Conservation (phyloP, 1,140 invertebrate species). For the Calycopis cecrops region DNA sequence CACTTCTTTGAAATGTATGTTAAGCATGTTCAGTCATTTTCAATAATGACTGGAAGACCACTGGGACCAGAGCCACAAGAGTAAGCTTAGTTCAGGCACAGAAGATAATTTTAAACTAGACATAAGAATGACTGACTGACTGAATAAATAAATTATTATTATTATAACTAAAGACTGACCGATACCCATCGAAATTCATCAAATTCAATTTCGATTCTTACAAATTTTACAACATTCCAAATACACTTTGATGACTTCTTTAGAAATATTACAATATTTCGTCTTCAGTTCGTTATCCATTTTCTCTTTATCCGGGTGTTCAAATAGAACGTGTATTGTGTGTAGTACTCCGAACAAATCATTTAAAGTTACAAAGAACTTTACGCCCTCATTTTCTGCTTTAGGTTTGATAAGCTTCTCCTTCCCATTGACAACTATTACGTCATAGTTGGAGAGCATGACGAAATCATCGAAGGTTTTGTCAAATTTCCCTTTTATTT, state of each 20-base stretch:
- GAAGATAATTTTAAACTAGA: no score
- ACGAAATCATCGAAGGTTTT: conserved; percentile 50
- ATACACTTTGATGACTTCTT: conserved; percentile 54
- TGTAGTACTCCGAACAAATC: conserved; percentile 52
- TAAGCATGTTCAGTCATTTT: no score
- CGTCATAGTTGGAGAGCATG: conserved; percentile 50
- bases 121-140: no score
- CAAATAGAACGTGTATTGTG: conserved; percentile 52
- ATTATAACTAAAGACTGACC: conserved; percentile 11
- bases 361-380: conserved; percentile 47
- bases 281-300: conserved; percentile 47
- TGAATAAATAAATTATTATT: no score
- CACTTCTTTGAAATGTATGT: no score
- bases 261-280: conserved; percentile 60
- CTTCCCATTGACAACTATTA: conserved; percentile 37
- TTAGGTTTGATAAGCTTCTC: conserved; percentile 43
- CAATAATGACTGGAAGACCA: no score
- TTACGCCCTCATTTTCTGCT: conserved; percentile 33
- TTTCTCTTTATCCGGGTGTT: conserved; percentile 42
- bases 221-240: conserved; percentile 44
- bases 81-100: no score
- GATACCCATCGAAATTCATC: not conserved
- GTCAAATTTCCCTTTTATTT: conserved; percentile 35
- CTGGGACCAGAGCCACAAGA: no score
- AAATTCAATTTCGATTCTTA: conserved; percentile 13